Evolutionary conservation across 2,113 vertebrate species (phyloP), one percentile per base, ranked within the genome.

Genomic region (Dolichallabes microphthalmus): DNA sequence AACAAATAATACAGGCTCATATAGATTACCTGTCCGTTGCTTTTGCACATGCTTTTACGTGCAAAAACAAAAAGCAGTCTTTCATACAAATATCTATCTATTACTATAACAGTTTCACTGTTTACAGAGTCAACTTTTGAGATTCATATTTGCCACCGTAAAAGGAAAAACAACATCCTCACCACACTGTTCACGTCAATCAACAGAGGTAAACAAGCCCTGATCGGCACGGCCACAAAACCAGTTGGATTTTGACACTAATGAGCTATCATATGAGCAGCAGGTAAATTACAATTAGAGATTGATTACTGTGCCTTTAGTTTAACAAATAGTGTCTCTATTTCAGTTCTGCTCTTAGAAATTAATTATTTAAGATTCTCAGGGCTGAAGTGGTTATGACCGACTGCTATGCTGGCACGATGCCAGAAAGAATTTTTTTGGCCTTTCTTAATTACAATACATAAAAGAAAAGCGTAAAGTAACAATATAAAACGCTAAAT

Each of bases 161-260:
- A 74, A 55, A 77, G 19, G 2, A 53, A 55, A 11, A 22, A 73
- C 27, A 69, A 27, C 11, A 22, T 30, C 30, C 5, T 77, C 66
- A 53, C 17, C 19, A n/a, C 66, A 52, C n/a, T 1, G 22, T 50
- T 60, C 20, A 17, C 35, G 30, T 39, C 53, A 50, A 57, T 78
- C 74, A 60, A 11, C 45, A 39, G 74, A 30, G 76, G 57, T 55
- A 22, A 82, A 76, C 27, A 45, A 66, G 27, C 45, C 35, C 79
- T 75, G 45, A 66, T 57, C 45, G 52, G 20, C 60, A 25, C 17
- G 30, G 50, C 79, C 60, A 66, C 14, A 22, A 75, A 81, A 63
- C 20, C 79, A 53, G 58, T 57, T 63, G 30, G 58, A 82, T 76
- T 76, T 45, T 66, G 19, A 81, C 79, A 82, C 69, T 57, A 82